These are phyloP conservation scores for Discoglossus pictus DNA, from an alignment of 2,797 vertebrate genomes.

Conservation along the genomic window DNA sequence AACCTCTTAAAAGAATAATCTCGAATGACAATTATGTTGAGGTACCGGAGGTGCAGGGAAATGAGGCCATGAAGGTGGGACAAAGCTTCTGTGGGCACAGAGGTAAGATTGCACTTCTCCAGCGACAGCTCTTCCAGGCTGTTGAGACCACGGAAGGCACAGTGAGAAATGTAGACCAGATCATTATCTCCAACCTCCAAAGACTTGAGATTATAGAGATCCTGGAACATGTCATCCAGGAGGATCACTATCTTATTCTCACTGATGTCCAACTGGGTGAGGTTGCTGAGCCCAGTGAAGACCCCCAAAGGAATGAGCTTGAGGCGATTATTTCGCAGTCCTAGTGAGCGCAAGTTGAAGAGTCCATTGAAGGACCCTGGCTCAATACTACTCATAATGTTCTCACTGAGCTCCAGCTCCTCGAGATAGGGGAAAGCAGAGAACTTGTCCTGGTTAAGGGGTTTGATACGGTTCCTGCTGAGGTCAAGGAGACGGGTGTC, in stretches of 20 bases:
- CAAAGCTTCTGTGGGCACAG: slow-evolving; percentile 95
- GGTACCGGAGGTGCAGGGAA: slow-evolving; percentile 85
- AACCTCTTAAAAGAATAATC: slow-evolving; percentile 97
- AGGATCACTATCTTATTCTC: slow-evolving; percentile 99
- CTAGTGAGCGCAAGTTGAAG: slow-evolving; percentile 91
- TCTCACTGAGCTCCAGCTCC: slow-evolving; percentile 96
- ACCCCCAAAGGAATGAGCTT: slow-evolving; percentile 97
- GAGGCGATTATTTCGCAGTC: slow-evolving; percentile 96
- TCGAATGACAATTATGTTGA: slow-evolving; percentile 94
- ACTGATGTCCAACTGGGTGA: slow-evolving; percentile 97
- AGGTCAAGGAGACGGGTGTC: slow-evolving; percentile 93
- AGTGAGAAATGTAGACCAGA: slow-evolving; percentile 96
- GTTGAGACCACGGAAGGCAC: slow-evolving; percentile 94
- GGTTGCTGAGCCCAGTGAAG: slow-evolving; percentile 96
- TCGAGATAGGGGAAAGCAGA: slow-evolving; percentile 87
- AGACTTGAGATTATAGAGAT: slow-evolving; percentile 94
- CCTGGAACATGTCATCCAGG: slow-evolving; percentile 99
- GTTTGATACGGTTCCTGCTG: slow-evolving; percentile 97
- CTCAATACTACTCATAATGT: slow-evolving; percentile 93
- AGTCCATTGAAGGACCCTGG: slow-evolving; percentile 98
- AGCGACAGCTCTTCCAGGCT: slow-evolving; percentile 95
- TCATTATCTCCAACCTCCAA: slow-evolving; percentile 98
- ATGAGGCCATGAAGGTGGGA: slow-evolving; percentile 94
- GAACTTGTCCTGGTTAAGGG: slow-evolving; percentile 95
- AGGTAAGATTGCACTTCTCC: slow-evolving; percentile 97